These are phyloP conservation scores for Polymixis flavicincta DNA, from an alignment of 2,888 invertebrate genomes.

Conservation along the genomic window DNA sequence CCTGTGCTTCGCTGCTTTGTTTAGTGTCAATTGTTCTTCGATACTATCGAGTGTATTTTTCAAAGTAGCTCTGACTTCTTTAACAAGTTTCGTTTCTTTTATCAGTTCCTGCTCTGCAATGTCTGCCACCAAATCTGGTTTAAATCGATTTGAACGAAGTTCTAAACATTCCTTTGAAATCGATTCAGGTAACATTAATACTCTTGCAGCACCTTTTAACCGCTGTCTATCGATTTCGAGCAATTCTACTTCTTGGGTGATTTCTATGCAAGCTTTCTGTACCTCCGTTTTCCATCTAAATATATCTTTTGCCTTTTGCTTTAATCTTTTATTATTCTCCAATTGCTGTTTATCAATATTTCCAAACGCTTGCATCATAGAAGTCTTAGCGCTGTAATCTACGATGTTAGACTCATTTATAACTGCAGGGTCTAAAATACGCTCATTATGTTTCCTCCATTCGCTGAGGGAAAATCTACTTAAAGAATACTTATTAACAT, in stretches of 20 bases:
- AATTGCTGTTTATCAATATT: constrained; percentile 92
- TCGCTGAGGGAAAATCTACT: constrained; percentile 93
- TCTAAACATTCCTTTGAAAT: constrained; percentile 95
- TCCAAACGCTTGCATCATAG: constrained; percentile 92
- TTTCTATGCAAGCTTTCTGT: constrained; percentile 92
- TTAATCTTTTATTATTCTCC: constrained; percentile 92
- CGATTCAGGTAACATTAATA: constrained; percentile 93
- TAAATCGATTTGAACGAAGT: constrained; percentile 92
- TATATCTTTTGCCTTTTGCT: constrained; percentile 92
- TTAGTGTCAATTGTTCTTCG: constrained; percentile 93
- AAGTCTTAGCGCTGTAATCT: constrained; percentile 92
- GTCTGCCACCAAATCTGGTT: constrained; percentile 94
- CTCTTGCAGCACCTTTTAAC: constrained; percentile 92
- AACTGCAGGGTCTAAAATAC: constrained; percentile 86
- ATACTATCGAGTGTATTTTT: constrained; percentile 92
- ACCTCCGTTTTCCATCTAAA: constrained; percentile 94
- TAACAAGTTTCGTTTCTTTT: constrained; percentile 93
- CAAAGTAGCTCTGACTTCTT: constrained; percentile 92
- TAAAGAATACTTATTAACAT: constrained; percentile 94
- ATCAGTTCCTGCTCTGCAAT: constrained; percentile 94
- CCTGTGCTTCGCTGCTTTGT: constrained; percentile 95
- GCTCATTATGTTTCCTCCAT: constrained; percentile 92
- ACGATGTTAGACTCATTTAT: constrained; percentile 90
- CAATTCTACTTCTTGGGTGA: constrained; percentile 93
- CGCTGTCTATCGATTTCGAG: constrained; percentile 93